phyloP scores from a whole-genome alignment of 1,140 invertebrate species.

The Bombus haemorrhoidalis region DNA sequence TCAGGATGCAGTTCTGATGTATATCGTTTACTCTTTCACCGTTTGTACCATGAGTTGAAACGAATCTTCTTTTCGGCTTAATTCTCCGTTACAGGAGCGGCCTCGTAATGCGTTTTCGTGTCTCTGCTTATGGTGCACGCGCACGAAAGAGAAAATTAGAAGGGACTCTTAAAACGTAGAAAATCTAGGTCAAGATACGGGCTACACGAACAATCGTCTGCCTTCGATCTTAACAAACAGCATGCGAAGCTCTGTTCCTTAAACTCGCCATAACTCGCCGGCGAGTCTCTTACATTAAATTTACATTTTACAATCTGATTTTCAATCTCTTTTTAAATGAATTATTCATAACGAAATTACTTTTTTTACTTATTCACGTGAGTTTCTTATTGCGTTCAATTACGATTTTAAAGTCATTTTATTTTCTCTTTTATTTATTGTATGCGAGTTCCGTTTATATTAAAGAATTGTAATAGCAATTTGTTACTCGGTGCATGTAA shows the following conservation, averaged over 20 bases:
- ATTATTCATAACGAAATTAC: background rate
- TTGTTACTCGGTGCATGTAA: background rate
- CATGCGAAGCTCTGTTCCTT: background rate
- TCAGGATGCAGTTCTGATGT: conserved; percentile 54
- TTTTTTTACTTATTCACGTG: background rate
- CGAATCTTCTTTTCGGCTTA: conserved; percentile 57
- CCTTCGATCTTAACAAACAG: background rate
- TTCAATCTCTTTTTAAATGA: background rate
- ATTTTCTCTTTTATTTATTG: too few relatives aligned
- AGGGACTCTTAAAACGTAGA: background rate
- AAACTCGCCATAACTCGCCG: background rate
- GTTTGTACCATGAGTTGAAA: conserved; percentile 58
- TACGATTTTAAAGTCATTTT: too few relatives aligned
- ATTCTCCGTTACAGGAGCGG: conserved; percentile 45
- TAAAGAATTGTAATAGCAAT: background rate
- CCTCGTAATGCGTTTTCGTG: conserved; percentile 17
- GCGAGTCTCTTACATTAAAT: background rate
- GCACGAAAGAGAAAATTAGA: conserved; percentile 10
- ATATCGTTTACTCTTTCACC: conserved; percentile 23
- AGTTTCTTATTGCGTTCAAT: too few relatives aligned
- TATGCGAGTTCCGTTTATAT: background rate
- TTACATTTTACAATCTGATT: background rate
- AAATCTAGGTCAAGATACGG: conserved; percentile 14
- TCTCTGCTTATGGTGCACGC: background rate
- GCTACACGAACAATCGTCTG: conserved; percentile 9